Evolutionary conservation across 30 jellyfish, hydroid and myxozoan genomes (phyloP), one percentile per base, ranked within the genome.

Genomic region (Aurelia sp.): DNA sequence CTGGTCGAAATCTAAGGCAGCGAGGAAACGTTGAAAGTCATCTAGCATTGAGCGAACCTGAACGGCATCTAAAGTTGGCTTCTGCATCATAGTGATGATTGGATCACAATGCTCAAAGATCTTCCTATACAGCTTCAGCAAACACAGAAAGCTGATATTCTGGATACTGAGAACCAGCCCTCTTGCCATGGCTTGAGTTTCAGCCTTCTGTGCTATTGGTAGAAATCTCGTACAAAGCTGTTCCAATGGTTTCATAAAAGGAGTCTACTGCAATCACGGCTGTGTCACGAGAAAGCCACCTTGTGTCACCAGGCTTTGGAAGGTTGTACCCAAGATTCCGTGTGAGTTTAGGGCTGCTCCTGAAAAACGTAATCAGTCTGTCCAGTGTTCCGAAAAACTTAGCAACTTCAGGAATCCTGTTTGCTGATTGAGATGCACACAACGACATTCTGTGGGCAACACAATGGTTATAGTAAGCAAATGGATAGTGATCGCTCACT

Each of bases 391-490:
- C 91, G 22, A 82, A 82, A 69, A 67, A 82, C 16, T 68, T 69
- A 6, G 85, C 67, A 37, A 82, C 91, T 22, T 61, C 17, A 15
- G 84, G 91, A 67, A 82, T 69, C 62, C 55, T 59, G 41, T 30
- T 52, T 22, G 78, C 85, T 19, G 91, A 68, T 66, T 27, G 59
- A 22, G 84, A 80, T 71, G 91, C 73, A 66, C 90, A 80, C 50
- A 80, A 65, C 48, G 81, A 78, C 30, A 78, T 13, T 50, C 81
- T 71, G 23, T 71, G 89, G 23, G 79, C 79, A 66, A 78, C 79
- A 78, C 89, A 78, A 66, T 64, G 89, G 64, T 78, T 78, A 51
- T 78, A 60, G 62, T 78, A 78, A 19, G 81, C 89, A 22, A 66
- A 63, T 59, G 89, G 89, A 60, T 60, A 78, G 31, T 6, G 60